These are phyloP conservation scores for Myiozetetes cayanensis DNA, from an alignment of 2,113 vertebrate genomes.

Conservation along the genomic window DNA sequence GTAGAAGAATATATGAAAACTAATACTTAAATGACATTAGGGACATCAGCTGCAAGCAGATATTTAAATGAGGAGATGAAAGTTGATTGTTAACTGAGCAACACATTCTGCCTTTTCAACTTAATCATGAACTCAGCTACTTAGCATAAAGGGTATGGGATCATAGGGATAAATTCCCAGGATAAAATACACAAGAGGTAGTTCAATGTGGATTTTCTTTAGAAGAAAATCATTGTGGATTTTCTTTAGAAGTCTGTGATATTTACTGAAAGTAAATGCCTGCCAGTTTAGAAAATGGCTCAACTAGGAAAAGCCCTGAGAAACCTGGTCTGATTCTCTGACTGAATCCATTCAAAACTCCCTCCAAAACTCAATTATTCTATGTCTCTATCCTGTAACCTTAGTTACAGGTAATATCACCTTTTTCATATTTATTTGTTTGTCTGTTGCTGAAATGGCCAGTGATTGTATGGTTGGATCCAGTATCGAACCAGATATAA, in stretches of 20 bases:
- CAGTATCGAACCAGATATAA: neutral
- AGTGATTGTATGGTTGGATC: neutral
- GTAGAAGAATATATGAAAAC: neutral
- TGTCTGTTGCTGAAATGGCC: neutral
- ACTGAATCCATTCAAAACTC: neutral
- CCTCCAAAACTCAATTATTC: neutral
- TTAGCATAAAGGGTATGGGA: neutral
- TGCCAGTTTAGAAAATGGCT: neutral
- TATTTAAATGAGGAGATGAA: neutral
- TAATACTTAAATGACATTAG: neutral
- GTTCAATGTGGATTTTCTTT: neutral
- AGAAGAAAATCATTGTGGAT: rapidly evolving
- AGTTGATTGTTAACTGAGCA: neutral
- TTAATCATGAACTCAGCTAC: neutral
- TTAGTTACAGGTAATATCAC: neutral
- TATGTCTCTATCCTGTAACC: neutral
- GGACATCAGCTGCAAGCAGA: neutral
- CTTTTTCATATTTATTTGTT: neutral
- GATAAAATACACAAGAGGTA: neutral
- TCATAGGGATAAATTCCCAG: neutral
- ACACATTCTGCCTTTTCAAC: neutral
- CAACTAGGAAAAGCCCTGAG: neutral
- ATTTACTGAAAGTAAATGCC: neutral
- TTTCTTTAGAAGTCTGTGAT: neutral
- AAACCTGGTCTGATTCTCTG: neutral